Evolutionary conservation across 2,888 invertebrate species (phyloP).

Genomic region (Mythimna pallens): DNA sequence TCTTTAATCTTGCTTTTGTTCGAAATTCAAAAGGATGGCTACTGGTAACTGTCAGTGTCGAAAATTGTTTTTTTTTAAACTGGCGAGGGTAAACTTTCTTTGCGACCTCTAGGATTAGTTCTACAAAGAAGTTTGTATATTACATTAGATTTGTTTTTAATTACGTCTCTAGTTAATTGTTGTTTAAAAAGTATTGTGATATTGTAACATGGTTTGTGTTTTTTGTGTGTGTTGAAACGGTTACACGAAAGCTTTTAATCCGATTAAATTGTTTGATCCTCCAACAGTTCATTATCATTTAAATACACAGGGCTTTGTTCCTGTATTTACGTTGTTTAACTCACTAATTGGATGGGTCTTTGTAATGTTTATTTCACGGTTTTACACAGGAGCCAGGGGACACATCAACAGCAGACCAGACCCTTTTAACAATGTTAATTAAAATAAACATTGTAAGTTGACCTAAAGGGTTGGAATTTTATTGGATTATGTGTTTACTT

Average conservation of each 20-base stretch:
- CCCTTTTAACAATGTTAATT: constrained; percentile 28
- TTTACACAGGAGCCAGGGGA: constrained; percentile 16
- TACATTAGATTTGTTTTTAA: constrained; percentile 32
- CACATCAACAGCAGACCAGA: constrained; percentile 19
- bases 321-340: constrained; percentile 20
- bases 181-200: constrained; percentile 11
- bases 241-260: constrained; percentile 42
- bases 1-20: constrained; percentile 53
- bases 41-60: constrained; percentile 22
- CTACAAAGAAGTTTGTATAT: constrained; percentile 22
- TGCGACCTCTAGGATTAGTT: constrained; percentile 11
- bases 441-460: constrained; percentile 22
- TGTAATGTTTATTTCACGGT: constrained; percentile 25
- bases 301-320: constrained; percentile 31
- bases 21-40: constrained; percentile 28
- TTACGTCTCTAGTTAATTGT: constrained; percentile 9
- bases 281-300: constrained; percentile 41
- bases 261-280: constrained; percentile 49
- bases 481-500: constrained; percentile 8
- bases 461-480: constrained; percentile 17
- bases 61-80: constrained; percentile 7
- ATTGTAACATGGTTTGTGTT: neutral
- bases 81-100: constrained; percentile 22
- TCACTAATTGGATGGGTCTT: constrained; percentile 38
- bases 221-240: constrained; percentile 19